Base-by-base conservation (phyloP, 2,888 invertebrate species). In the Phaonia tiefii region DNA sequence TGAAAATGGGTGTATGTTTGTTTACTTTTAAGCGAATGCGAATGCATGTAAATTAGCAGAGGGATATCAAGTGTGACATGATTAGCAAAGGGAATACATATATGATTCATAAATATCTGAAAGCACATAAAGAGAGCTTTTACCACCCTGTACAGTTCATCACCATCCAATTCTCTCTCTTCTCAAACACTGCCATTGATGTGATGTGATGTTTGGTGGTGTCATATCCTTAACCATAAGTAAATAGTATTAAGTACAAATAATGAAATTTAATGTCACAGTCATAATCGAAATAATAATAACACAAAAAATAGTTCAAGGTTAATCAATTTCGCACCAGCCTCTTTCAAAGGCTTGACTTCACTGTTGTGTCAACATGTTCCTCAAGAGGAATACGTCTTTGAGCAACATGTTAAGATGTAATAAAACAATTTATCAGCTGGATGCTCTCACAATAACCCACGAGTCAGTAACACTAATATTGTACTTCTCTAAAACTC, bases 31-130 rank as follows among this genome's bases (percentile, higher is more conserved):
- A 51, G 20, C 11, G 39, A 39, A 63, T 42, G 63, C 7, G 39
- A 37, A 60, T 39, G 39, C 60, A 67, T 71, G 67, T 54, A 75
- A 77, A 71, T 75, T 77, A 77, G 56, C 37, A 65, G 67, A 65
- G 75, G 67, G 60, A 78, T 81, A 81, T 81, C 67, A 75, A 60
- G 78, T 78, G 78, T 69, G 75, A 81, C 72, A 72, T 78, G 72
- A 78, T 75, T 78, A 81, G 72, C 75, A 72, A 56, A 69, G 75
- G 63, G 72, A 78, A 63, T 72, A 65, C 71, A 71, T 78, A 72
- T 77, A 71, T 17, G 81, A 63, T 72, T 77, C 77, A 81, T 81
- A 77, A 77, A 81, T 78, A 81, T 78, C 65, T 75, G 37, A 74
- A 37, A 77, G 54, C 67, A 39, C 22, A 46, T 56, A 20, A 63